Percentiles rank a stretch among this genome's conserved stretches.
phyloP scores from a whole-genome alignment of 2,888 invertebrate genomes.

The Stenurella melanura region DNA sequence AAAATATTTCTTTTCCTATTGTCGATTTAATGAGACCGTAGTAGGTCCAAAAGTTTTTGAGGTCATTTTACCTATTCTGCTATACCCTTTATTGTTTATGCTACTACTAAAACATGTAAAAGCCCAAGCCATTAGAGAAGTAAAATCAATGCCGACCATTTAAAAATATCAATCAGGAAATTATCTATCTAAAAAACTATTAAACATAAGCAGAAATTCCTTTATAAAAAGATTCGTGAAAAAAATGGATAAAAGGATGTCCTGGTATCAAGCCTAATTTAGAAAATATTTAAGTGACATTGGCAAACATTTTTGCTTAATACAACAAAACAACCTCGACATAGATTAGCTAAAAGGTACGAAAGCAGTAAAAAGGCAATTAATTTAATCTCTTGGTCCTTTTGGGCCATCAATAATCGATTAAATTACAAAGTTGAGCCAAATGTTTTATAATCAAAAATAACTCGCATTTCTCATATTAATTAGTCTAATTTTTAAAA shows the following conservation, averaged over 20 bases:
- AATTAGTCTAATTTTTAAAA: conserved; percentile 42
- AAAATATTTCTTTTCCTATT: no score
- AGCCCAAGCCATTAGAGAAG: neutral
- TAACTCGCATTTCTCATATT: conserved; percentile 38
- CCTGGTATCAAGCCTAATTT: neutral
- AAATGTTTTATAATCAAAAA: conserved; percentile 23
- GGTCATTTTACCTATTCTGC: no score
- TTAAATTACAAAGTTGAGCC: conserved; percentile 35
- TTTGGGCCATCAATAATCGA: conserved; percentile 23
- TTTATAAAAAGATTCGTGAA: conserved; percentile 3
- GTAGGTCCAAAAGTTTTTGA: no score
- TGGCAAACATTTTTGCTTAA: conserved; percentile 16
- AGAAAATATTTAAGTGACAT: neutral
- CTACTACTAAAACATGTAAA: neutral
- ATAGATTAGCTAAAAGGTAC: neutral
- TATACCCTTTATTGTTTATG: neutral
- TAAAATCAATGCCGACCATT: neutral
- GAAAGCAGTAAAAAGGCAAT: conserved; percentile 14
- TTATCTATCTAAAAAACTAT: neutral
- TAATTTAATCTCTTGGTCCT: conserved; percentile 8
- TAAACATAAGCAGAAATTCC: neutral
- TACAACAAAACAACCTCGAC: neutral
- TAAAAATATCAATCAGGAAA: neutral
- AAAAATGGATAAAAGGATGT: neutral
- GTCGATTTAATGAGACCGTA: no score